phyloP scores from a whole-genome alignment of 2,797 vertebrate species.

The Smutsia gigantea region DNA sequence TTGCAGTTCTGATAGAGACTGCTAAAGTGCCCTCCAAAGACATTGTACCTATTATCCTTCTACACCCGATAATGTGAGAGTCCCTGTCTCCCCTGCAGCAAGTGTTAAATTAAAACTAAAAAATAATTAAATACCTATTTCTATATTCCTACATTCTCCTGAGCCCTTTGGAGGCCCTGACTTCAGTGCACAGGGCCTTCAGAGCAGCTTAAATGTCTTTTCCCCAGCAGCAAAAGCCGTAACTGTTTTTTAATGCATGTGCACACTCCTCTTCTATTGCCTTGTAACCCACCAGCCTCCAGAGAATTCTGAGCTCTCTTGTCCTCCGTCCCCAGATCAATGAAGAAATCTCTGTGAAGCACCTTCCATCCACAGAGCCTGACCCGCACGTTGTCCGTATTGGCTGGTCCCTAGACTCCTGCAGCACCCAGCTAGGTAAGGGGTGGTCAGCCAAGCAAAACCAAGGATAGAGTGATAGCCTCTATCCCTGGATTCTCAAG shows the following conservation, averaged over 20 bases:
- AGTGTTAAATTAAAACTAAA: not conserved
- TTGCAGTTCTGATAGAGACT: not conserved
- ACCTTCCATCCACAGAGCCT: constrained; percentile 93
- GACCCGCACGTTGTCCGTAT: constrained; percentile 97
- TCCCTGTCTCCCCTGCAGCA: not conserved
- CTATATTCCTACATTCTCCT: not conserved
- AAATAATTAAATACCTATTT: not conserved
- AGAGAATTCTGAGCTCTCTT: constrained; percentile 40
- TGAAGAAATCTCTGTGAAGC: constrained; percentile 96
- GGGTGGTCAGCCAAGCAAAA: not conserved
- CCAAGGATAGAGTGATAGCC: not conserved
- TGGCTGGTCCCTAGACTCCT: constrained; percentile 95
- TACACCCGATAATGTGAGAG: not conserved
- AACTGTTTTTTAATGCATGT: not conserved
- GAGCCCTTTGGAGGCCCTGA: not conserved
- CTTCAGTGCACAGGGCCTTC: not conserved
- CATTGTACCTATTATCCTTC: not conserved
- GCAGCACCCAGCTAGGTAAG: constrained; percentile 96
- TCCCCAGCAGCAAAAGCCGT: not conserved
- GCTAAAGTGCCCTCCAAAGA: not conserved
- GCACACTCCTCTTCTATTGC: not conserved
- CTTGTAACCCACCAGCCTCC: not conserved
- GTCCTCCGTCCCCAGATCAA: constrained; percentile 89
- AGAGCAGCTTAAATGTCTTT: not conserved
- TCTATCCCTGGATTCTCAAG: not conserved